These are phyloP conservation scores for Nemapogon koenigi DNA, from an alignment of 2,888 invertebrate genomes.

Conservation along the genomic window DNA sequence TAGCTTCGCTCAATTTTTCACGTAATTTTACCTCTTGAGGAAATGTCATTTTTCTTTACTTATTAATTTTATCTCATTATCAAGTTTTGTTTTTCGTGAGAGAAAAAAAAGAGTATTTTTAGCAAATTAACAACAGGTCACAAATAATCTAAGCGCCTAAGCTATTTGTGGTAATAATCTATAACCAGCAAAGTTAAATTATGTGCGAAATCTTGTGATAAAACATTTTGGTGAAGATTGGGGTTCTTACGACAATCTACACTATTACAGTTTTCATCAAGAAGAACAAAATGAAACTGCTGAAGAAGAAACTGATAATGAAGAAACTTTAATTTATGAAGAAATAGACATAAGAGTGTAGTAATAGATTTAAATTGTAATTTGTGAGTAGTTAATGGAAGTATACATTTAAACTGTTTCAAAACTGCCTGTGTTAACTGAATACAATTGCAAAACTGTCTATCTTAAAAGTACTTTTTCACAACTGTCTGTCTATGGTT, in stretches of 20 bases:
- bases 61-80: too few relatives aligned
- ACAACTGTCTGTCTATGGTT: background rate
- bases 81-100: too few relatives aligned
- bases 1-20: too few relatives aligned
- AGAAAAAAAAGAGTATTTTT: too few relatives aligned
- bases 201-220: slow-evolving; percentile 4
- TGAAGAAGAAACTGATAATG: slow-evolving; percentile 13
- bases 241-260: background rate
- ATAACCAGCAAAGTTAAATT: slow-evolving; percentile 1
- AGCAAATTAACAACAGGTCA: too few relatives aligned
- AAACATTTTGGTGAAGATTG: background rate
- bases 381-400: background rate
- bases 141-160: too few relatives aligned
- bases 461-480: background rate
- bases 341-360: slow-evolving; percentile 7
- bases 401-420: slow-evolving; percentile 4
- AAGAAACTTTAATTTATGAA: slow-evolving; percentile 13
- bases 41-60: too few relatives aligned
- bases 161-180: too few relatives aligned
- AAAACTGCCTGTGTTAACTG: slow-evolving; percentile 11
- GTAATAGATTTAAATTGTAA: background rate
- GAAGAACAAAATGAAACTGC: slow-evolving; percentile 12
- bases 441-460: slow-evolving; percentile 11
- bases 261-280: slow-evolving; percentile 10
- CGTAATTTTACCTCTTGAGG: too few relatives aligned